These are phyloP conservation scores for Agapornis canus DNA, from an alignment of 2,797 vertebrate species.

Conservation along the genomic window DNA sequence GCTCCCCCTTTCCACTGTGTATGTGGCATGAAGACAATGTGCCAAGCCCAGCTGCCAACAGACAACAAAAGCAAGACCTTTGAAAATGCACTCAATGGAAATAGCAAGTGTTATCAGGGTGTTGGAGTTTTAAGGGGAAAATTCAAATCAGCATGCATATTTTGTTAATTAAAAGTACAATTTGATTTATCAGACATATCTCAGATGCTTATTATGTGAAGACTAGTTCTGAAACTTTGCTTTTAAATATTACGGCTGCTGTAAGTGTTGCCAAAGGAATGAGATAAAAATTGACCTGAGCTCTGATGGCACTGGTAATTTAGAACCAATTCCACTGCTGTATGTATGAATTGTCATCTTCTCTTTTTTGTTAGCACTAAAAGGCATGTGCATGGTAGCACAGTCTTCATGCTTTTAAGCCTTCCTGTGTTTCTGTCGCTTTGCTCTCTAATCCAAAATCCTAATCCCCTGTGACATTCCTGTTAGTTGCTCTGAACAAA, in stretches of 20 bases:
- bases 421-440: neutral
- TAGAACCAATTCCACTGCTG: neutral
- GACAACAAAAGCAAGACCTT: neutral
- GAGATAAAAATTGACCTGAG: conserved; percentile 12
- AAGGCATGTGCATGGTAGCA: neutral
- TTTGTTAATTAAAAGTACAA: neutral
- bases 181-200: neutral
- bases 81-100: neutral
- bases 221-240: neutral
- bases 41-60: neutral
- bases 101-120: neutral
- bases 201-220: neutral
- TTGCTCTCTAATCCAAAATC: conserved; percentile 23
- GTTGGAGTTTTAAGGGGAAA: neutral
- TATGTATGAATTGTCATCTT: neutral
- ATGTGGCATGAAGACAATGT: neutral
- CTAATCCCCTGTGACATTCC: conserved; percentile 46
- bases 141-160: neutral
- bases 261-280: neutral
- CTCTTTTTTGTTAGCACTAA: neutral
- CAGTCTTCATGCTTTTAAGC: conserved; percentile 10
- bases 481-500: conserved; percentile 36
- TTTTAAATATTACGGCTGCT: neutral
- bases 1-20: neutral
- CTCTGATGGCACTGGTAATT: neutral